Percentiles rank a stretch among this genome's conserved stretches.
These are phyloP conservation scores for Rapana venosa DNA, from an alignment of 2,888 invertebrate genomes.

Conservation along the genomic window DNA sequence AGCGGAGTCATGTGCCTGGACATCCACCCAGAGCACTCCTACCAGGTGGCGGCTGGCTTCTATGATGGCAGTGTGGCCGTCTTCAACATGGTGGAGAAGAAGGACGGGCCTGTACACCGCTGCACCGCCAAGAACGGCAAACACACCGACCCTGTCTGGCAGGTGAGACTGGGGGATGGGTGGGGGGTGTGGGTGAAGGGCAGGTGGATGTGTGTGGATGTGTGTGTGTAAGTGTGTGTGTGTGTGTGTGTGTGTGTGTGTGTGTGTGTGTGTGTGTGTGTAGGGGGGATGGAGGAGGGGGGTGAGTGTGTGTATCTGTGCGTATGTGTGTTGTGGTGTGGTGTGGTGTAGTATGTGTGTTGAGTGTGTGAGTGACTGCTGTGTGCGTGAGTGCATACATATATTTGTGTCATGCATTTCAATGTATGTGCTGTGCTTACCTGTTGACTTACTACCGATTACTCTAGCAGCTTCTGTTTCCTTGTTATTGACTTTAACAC, in stretches of 20 bases:
- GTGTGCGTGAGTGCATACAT: too few species aligned
- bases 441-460: too few species aligned
- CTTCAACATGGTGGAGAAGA: slow-evolving; percentile 85
- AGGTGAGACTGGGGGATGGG: slow-evolving; percentile 82
- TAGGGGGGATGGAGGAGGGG: too few species aligned
- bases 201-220: neutral
- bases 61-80: slow-evolving; percentile 94
- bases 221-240: neutral
- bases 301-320: too few species aligned
- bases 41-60: slow-evolving; percentile 89
- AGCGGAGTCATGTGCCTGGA: slow-evolving; percentile 93
- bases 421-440: too few species aligned
- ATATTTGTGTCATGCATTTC: too few species aligned
- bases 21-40: slow-evolving; percentile 86
- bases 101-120: slow-evolving; percentile 80
- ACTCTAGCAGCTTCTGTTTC: too few species aligned
- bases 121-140: slow-evolving; percentile 86
- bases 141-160: slow-evolving; percentile 93
- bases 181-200: too few species aligned
- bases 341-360: too few species aligned
- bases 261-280: too few species aligned
- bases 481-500: neutral
- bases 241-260: neutral
- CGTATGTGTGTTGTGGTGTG: too few species aligned
- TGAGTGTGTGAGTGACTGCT: too few species aligned